Percentiles rank a stretch among this genome's conserved stretches.
phyloP scores from a whole-genome alignment of 1,140 invertebrate genomes.

The Oedothorax gibbosus region DNA sequence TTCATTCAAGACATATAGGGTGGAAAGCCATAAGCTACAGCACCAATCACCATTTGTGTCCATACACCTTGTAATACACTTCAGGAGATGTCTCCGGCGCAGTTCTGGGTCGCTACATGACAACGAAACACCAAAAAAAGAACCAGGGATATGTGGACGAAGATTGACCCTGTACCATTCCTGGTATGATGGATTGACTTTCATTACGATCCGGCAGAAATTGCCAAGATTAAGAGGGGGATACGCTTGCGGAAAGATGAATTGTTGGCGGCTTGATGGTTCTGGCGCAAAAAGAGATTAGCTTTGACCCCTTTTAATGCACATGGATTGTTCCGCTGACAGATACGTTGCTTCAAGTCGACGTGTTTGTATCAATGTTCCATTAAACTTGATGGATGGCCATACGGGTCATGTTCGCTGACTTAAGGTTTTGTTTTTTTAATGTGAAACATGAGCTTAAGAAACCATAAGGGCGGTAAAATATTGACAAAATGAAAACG shows the following conservation, averaged over 20 bases:
- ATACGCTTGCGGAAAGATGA: slow-evolving; percentile 5
- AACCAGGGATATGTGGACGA: background rate
- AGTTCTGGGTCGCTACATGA: background rate
- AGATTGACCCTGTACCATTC: background rate
- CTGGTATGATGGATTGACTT: slow-evolving; percentile 15
- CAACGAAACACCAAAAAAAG: background rate
- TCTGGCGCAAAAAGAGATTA: slow-evolving; percentile 11
- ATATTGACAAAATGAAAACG: no score
- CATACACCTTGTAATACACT: slow-evolving; percentile 35
- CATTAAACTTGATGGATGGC: slow-evolving; percentile 5
- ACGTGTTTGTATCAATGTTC: slow-evolving; percentile 20
- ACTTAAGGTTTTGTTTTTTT: no score
- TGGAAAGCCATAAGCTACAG: no score
- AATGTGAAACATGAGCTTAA: no score
- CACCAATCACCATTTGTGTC: slow-evolving; percentile 21
- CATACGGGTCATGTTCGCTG: background rate
- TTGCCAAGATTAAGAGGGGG: slow-evolving; percentile 13
- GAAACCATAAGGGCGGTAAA: no score
- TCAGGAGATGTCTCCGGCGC: background rate
- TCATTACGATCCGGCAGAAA: slow-evolving; percentile 31
- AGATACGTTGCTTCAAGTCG: slow-evolving; percentile 10
- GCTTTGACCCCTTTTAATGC: slow-evolving; percentile 42
- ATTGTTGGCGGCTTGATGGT: slow-evolving; percentile 22
- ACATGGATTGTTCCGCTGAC: slow-evolving; percentile 33
- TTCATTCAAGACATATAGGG: no score